Evolutionary conservation across 2,113 vertebrate species (phyloP), one percentile per base, ranked within the genome.

Genomic region (Apodemus sylvaticus): DNA sequence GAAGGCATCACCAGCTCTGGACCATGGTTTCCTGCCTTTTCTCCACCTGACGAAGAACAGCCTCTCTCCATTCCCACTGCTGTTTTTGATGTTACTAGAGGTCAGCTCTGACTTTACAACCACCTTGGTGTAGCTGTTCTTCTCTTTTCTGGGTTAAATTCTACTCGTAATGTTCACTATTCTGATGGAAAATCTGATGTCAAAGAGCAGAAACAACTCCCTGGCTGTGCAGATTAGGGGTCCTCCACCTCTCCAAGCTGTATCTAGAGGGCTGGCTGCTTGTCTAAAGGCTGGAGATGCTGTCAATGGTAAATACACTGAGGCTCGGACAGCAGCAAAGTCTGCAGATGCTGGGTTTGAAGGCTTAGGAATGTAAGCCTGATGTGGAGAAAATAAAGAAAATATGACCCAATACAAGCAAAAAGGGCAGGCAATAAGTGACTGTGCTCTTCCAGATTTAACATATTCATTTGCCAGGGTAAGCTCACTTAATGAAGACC

Each of bases 401-500:
- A 94, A 90, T 60, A 60, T 64, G 91, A 58, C 31, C 45, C 55
- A 89, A 45, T 76, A 64, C 13, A 71, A 90, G 55, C 66, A 66
- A 93, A 86, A 89, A 73, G 1, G 0, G 58, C 91, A 91, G 53
- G 58, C 85, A 93, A 77, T 58, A 91, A 91, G 92, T 77, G 42
- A 13, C 29, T 29, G 91, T 92, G 29, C 86, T 96, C 5, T 97
- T 34, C 62, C 2, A 62, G 3, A 66, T 58, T 70, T 83, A 70
- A 51, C 42, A 62, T n/a, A 58, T 48, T 82, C 51, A 86, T 93
- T 92, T 48, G 76, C 48, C 91, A 93, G 86, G 64, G 66, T 86
- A 78, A 76, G 42, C 53, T 93, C 83, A 79, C 39, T 96, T 93
- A 94, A 71, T 53, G 77, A 96, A 96, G 93, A 94, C 93, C 94